Evolutionary conservation across 2,113 vertebrate species (phyloP).

Genomic region (Falco punctatus): DNA sequence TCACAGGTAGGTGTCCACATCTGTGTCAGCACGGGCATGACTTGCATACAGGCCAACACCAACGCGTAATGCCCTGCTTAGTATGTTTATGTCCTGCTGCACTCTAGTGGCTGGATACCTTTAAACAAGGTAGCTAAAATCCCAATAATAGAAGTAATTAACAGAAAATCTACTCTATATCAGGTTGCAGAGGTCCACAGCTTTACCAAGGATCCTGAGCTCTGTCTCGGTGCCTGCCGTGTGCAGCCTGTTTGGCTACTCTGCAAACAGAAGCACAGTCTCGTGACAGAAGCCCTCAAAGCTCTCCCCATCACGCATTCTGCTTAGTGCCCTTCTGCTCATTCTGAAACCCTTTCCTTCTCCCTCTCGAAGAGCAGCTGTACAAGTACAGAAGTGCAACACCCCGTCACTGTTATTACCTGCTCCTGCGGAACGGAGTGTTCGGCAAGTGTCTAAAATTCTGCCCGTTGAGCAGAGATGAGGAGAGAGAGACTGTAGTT

Average conservation of each 20-base stretch:
- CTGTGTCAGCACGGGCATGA: background rate
- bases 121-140: background rate
- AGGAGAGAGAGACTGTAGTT: background rate
- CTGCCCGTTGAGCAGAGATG: background rate
- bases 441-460: background rate
- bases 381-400: background rate
- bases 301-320: background rate
- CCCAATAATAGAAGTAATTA: background rate
- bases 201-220: background rate
- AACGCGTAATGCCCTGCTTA: background rate
- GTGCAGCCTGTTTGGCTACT: background rate
- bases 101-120: conserved; percentile 45
- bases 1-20: conserved; percentile 83
- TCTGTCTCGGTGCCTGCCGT: background rate
- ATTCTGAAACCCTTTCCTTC: background rate
- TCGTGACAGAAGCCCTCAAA: background rate
- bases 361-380: background rate
- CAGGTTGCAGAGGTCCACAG: background rate
- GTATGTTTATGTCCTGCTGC: conserved; percentile 34
- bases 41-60: background rate
- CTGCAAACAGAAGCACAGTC: background rate
- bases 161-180: background rate
- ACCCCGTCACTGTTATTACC: background rate
- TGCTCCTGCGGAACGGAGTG: background rate
- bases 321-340: background rate